phyloP scores from a whole-genome alignment of 1,140 invertebrate species.

The Macrosteles quadrilineatus region DNA sequence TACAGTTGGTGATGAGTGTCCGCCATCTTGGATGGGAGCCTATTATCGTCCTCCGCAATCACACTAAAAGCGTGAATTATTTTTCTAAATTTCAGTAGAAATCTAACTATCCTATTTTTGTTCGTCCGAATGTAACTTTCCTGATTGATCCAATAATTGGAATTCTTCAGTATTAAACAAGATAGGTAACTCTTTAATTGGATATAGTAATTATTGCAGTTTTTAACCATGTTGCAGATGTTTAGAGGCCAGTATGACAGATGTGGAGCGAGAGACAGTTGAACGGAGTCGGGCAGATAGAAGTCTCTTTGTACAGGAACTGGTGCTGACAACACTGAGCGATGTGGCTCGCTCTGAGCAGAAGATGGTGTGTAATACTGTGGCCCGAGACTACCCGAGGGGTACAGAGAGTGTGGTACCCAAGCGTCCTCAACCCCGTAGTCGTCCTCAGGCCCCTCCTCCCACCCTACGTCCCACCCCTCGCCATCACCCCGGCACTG shows the following conservation, averaged over 20 bases:
- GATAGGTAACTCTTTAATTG: too few relatives aligned
- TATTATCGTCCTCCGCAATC: too few relatives aligned
- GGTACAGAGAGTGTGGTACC: slow-evolving; percentile 49
- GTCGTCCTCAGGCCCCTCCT: slow-evolving; percentile 45
- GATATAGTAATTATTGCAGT: too few relatives aligned
- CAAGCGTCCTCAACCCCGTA: slow-evolving; percentile 26
- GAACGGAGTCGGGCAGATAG: slow-evolving; percentile 64
- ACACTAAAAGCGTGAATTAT: too few relatives aligned
- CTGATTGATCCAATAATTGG: too few relatives aligned
- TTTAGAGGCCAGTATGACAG: slow-evolving; percentile 58
- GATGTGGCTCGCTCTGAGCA: slow-evolving; percentile 39
- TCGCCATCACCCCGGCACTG: slow-evolving; percentile 50
- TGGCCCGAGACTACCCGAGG: slow-evolving; percentile 51
- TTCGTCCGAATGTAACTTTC: too few relatives aligned
- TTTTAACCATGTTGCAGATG: slow-evolving; percentile 59
- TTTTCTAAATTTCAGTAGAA: too few relatives aligned
- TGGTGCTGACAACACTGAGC: slow-evolving; percentile 63
- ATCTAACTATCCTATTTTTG: too few relatives aligned
- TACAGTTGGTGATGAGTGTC: too few relatives aligned
- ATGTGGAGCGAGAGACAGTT: slow-evolving; percentile 57
- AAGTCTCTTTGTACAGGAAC: slow-evolving; percentile 69
- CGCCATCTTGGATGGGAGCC: too few relatives aligned
- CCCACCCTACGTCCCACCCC: slow-evolving; percentile 49
- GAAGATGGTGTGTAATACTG: slow-evolving; percentile 39
- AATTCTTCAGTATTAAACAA: too few relatives aligned